A percentile compares a stretch with the other conserved stretches of the same genome.
Conservation (phyloP, 2,113 vertebrate genomes). For the Ceyx margarethae region DNA sequence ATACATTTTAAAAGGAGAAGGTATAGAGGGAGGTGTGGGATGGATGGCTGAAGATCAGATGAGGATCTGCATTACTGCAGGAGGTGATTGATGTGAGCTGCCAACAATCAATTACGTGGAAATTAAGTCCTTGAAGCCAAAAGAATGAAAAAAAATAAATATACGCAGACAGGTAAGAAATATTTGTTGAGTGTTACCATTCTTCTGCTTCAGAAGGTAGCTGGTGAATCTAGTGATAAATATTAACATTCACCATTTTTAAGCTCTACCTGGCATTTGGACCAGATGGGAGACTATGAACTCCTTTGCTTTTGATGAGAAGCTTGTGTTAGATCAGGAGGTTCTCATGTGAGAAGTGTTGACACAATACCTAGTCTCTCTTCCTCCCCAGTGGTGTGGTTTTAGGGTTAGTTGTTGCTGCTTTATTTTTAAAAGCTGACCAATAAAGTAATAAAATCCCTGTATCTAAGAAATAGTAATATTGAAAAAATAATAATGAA, state of each 20-base stretch:
- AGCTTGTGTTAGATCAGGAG: not conserved
- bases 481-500: not conserved
- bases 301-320: not conserved
- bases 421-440: not conserved
- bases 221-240: not conserved
- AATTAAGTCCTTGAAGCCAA: not conserved
- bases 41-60: not conserved
- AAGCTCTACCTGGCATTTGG: not conserved
- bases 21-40: not conserved
- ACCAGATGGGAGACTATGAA: not conserved
- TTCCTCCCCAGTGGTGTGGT: not conserved
- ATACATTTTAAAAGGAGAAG: not conserved
- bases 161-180: not conserved
- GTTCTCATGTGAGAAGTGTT: not conserved
- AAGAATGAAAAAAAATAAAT: not conserved
- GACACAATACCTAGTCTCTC: not conserved
- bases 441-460: not conserved
- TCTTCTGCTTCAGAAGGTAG: not conserved
- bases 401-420: not conserved
- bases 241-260: not conserved
- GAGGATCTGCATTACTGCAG: not conserved
- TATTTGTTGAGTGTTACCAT: not conserved
- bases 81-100: not conserved
- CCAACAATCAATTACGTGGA: not conserved
- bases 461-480: not conserved